Evolutionary conservation across 2,888 invertebrate genomes (phyloP).

Genomic region (Habrosyne pyritoides): DNA sequence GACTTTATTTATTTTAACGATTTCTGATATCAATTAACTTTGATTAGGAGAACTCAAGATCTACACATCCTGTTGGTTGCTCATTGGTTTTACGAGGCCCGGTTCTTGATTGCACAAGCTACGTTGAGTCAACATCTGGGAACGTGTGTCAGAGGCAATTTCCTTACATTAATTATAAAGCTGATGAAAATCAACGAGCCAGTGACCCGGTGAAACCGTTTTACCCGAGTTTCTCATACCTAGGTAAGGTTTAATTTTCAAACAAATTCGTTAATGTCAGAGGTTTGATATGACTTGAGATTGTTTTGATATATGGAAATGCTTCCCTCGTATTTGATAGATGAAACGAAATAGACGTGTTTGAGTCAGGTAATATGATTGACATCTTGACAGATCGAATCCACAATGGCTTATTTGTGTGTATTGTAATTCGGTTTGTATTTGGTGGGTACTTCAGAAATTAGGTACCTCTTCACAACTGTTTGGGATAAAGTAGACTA

Average conservation of each 20-base stretch:
- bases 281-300: neutral
- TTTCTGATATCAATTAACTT: constrained; percentile 4
- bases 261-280: neutral
- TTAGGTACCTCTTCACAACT: too few relatives aligned
- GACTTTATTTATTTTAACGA: neutral
- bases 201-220: constrained; percentile 53
- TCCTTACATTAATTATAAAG: constrained; percentile 73
- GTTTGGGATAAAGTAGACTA: too few relatives aligned
- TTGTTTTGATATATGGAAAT: neutral
- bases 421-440: neutral
- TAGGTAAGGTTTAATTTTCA: neutral
- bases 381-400: neutral
- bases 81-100: constrained; percentile 13
- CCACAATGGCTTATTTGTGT: neutral
- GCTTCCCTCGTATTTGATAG: neutral
- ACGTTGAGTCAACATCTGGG: constrained; percentile 31
- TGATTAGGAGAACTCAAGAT: constrained; percentile 11
- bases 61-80: constrained; percentile 21
- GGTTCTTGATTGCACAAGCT: constrained; percentile 35
- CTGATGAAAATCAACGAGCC: constrained; percentile 64
- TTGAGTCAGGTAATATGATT: neutral
- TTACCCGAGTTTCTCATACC: constrained; percentile 16
- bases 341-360: neutral
- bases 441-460: too few relatives aligned
- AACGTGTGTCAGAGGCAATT: constrained; percentile 61